phyloP scores from a whole-genome alignment of 2,888 invertebrate genomes.

The Tineola bisselliella region DNA sequence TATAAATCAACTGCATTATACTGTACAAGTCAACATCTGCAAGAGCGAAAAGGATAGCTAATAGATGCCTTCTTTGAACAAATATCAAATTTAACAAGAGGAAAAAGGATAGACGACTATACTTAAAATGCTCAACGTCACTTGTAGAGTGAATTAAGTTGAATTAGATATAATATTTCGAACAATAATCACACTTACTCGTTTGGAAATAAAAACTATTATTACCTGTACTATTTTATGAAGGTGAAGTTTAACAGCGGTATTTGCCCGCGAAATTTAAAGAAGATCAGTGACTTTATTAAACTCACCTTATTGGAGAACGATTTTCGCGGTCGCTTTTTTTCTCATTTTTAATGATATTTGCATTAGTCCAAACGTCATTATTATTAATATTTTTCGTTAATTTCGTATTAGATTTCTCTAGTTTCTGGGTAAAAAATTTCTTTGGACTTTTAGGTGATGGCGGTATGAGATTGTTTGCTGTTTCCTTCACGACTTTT shows the following conservation, averaged over 20 bases:
- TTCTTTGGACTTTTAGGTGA: neutral
- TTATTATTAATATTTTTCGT: conserved; percentile 59
- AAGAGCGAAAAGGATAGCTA: conserved; percentile 30
- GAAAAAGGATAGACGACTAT: neutral
- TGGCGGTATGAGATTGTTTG: conserved; percentile 38
- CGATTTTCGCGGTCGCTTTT: conserved; percentile 24
- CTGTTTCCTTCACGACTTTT: conserved; percentile 39
- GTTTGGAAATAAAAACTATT: too few species aligned
- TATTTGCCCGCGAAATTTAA: neutral
- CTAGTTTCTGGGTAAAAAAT: conserved; percentile 41
- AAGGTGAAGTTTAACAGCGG: conserved; percentile 1
- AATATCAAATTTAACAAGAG: neutral
- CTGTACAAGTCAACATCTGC: conserved; percentile 28
- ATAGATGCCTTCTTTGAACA: conserved; percentile 19
- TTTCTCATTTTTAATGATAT: conserved; percentile 28
- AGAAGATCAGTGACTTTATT: conserved; percentile 3
- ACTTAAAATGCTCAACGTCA: neutral
- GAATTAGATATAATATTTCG: neutral
- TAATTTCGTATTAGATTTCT: conserved; percentile 36
- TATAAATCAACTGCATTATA: conserved; percentile 30
- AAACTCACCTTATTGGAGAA: conserved; percentile 40
- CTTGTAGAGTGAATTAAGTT: neutral
- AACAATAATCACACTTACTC: too few species aligned
- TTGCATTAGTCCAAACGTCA: conserved; percentile 48
- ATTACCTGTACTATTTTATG: neutral